Evolutionary conservation across 2,888 invertebrate genomes (phyloP), one percentile per base, ranked within the genome.

Genomic region (Habrosyne pyritoides): DNA sequence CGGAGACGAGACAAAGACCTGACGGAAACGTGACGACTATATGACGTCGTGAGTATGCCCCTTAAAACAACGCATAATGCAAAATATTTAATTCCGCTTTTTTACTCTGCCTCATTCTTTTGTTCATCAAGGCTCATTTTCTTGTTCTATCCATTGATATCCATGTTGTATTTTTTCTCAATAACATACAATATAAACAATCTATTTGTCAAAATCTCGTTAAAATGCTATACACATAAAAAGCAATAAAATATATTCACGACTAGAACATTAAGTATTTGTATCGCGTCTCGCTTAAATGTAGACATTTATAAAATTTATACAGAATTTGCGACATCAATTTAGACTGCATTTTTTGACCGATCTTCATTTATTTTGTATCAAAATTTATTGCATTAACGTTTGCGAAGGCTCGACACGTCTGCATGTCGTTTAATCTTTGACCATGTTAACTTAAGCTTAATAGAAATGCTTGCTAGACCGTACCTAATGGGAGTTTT

Each of bases 391-490:
- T 33, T n/a, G n/a, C 33, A 6, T n/a, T n/a, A 5, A 33, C n/a
- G n/a, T n/a, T 33, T n/a, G 33, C 1, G 30, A n/a, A 33, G 33
- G n/a, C 33, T 1, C 6, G 42, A 7, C 42, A 42, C 42, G 42
- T 42, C 42, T 42, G 14, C 8, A 18, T 2, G 0, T 12, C 14
- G 22, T 21, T 28, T 63, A 42, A 14, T 56, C 60, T 57, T 24
- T 61, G 67, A 54, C 55, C 59, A 56, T 53, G 60, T 57, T 64
- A 63, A 53, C 56, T 63, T 66, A 69, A 69, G 69, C 64, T 62
- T 65, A 69, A 69, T 69, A 65, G 66, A 57, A 68, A 69, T 61
- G 64, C 60, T 60, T 53, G 57, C 59, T 52, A 60, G 66, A 64
- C 63, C 66, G 63, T 56, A 10, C 12, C 10, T 14, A 50, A 50